phyloP scores from a whole-genome alignment of 2,797 vertebrate genomes.

The Argya squamiceps region DNA sequence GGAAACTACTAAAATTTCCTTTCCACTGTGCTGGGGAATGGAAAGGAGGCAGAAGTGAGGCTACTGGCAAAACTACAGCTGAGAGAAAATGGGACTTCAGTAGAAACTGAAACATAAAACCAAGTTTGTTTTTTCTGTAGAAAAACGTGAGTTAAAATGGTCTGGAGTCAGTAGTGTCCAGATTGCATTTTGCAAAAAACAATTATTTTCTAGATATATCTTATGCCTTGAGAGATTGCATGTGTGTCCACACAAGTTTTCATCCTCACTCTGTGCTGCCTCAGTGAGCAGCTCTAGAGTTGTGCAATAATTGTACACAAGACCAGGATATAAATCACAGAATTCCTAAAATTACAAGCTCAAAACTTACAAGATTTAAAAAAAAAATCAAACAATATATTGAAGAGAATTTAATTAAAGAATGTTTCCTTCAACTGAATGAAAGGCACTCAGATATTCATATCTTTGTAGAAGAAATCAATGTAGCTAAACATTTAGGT shows the following conservation, averaged over 20 bases:
- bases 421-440: not conserved
- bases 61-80: not conserved
- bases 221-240: not conserved
- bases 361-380: not conserved
- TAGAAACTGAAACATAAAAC: not conserved
- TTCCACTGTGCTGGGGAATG: not conserved
- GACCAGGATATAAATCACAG: not conserved
- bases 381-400: not conserved
- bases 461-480: not conserved
- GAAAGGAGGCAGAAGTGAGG: not conserved
- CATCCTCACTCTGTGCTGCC: not conserved
- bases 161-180: not conserved
- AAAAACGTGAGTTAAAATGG: accelerated
- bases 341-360: not conserved
- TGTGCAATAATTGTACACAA: not conserved
- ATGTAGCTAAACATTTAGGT: not conserved
- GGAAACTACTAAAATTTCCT: not conserved
- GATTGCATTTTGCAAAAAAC: not conserved
- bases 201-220: not conserved
- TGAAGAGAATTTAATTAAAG: not conserved
- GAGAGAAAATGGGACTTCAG: not conserved
- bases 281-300: not conserved
- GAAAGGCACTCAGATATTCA: not conserved
- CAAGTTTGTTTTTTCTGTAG: not conserved
- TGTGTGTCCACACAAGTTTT: not conserved